Base-by-base conservation (phyloP, 2,888 invertebrate species). In the Myathropa florea region DNA sequence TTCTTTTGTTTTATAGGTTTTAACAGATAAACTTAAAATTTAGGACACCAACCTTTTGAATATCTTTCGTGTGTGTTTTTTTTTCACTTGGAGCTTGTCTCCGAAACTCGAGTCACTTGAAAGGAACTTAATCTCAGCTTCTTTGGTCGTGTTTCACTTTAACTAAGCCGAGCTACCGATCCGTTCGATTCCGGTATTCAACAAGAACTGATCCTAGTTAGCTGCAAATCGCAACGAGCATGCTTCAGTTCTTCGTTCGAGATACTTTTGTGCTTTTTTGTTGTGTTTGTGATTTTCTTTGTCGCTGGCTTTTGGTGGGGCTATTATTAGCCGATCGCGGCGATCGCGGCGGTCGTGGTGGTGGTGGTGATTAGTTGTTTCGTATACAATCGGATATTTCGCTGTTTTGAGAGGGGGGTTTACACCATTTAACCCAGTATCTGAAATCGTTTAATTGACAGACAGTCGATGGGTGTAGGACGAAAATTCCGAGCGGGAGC, bases 181-280 rank as follows among this genome's bases (percentile, higher is more conserved):
- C 91, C 90, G 90, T 88, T 89, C 91, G 89, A 88, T 89, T 91
- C 89, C 90, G 90, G 88, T 89, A 90, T 89, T 89, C 90, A 89
- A 90, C 90, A 90, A 91, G 90, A 91, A 91, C 91, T 91, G 90
- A 91, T 88, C 88, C 79, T 83, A 77, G 73, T 57, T 21, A 57
- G 53, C 63, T 67, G 61, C 70, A 70, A 61, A 55, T 75, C 73
- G 75, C 64, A 24, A 53, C 65, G 23, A 86, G 78, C 75, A 79
- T 71, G 78, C 83, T 78, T 85, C 65, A 78, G 73, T 75, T 79
- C 75, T 86, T 83, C 68, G 61, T 61, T 70, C 7, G 24, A 76
- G 71, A 80, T 67, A 76, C 65, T 61, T 61, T 76, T 53, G 33
- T 23, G 76, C 53, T 79, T 83, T 26, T 33, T 61, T 57, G 53